phyloP scores from a whole-genome alignment of 2,113 vertebrate species.

The Proterorhinus semilunaris region DNA sequence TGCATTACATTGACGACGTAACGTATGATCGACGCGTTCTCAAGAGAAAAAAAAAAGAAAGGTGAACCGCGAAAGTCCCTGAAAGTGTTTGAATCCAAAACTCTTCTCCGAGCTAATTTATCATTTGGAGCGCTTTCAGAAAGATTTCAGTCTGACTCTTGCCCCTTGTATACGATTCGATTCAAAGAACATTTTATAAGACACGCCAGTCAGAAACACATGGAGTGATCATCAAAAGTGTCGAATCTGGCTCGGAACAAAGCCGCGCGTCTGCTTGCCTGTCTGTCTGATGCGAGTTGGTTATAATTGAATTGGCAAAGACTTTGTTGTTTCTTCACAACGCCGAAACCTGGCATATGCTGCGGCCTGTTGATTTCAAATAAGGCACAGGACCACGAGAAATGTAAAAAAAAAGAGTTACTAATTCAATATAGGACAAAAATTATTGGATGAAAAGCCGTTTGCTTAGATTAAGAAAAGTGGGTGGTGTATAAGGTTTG shows the following conservation, averaged over 20 bases:
- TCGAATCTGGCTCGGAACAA: not conserved
- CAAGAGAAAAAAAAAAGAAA: no score
- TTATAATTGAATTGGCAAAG: conserved; percentile 11
- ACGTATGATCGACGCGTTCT: no score
- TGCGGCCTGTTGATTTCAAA: not conserved
- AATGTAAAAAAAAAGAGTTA: not conserved
- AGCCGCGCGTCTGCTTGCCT: not conserved
- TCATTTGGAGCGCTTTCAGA: not conserved
- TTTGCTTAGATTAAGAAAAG: no score
- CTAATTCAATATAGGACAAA: not conserved
- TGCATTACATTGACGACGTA: no score
- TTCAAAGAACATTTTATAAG: not conserved
- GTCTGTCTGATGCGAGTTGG: not conserved
- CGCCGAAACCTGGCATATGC: not conserved
- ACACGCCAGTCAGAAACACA: not conserved
- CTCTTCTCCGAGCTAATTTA: not conserved
- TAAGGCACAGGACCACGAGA: not conserved
- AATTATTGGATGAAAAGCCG: not conserved
- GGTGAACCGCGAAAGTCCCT: not conserved
- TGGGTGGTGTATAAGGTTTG: not conserved
- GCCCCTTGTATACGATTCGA: not conserved
- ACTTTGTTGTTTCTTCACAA: not conserved
- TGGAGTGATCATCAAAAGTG: not conserved
- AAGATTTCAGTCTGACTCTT: not conserved
- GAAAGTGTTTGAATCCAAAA: not conserved